phyloP scores from a whole-genome alignment of 2,113 vertebrate species.

The Cnemophilus loriae region DNA sequence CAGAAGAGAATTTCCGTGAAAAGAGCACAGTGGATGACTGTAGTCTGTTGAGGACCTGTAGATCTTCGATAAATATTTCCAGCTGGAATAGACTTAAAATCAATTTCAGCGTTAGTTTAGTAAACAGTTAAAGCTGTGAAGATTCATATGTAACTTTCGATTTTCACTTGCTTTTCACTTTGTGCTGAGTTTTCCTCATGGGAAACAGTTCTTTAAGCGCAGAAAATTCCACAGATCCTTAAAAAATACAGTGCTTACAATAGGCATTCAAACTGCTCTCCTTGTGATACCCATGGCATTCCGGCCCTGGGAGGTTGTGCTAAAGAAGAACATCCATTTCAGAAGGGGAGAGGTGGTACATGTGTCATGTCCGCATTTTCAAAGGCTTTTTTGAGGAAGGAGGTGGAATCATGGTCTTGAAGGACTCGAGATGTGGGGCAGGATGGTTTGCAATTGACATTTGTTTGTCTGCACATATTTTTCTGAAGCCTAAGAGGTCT shows the following conservation, averaged over 20 bases:
- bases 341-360: neutral
- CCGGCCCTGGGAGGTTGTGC: neutral
- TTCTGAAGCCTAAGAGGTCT: constrained; percentile 16
- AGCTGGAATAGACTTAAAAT: neutral
- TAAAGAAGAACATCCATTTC: neutral
- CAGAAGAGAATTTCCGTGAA: neutral
- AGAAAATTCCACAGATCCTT: neutral
- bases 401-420: neutral
- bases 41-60: neutral
- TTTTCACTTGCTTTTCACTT: constrained; percentile 19
- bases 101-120: neutral
- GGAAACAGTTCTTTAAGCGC: neutral
- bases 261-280: neutral
- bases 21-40: neutral
- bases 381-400: neutral
- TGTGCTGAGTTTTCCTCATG: neutral
- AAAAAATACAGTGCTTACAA: neutral
- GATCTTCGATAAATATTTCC: neutral
- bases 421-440: neutral
- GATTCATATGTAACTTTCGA: neutral
- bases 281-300: neutral
- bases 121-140: neutral
- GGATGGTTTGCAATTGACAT: constrained; percentile 20
- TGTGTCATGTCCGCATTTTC: neutral
- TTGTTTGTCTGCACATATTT: constrained; percentile 34